Percentiles rank a stretch among this genome's conserved stretches.
phyloP scores from a whole-genome alignment of 2,113 vertebrate species.

The Haplochromis burtoni region DNA sequence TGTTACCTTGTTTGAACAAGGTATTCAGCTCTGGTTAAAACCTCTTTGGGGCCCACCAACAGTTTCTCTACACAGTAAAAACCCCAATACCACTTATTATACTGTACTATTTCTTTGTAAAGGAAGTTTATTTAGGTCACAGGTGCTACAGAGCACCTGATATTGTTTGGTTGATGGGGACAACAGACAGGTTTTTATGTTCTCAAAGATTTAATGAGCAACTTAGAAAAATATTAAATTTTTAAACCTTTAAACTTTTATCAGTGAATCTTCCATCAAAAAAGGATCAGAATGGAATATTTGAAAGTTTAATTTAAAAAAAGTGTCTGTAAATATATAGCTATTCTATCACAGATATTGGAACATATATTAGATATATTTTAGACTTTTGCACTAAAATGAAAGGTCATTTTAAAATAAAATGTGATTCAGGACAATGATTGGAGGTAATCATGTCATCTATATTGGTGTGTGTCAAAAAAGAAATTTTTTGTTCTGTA shows the following conservation, averaged over 20 bases:
- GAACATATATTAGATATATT: not conserved
- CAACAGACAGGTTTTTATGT: not conserved
- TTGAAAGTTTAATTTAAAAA: not conserved
- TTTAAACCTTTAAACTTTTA: not conserved
- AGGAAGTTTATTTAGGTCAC: not conserved
- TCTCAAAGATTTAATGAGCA: not conserved
- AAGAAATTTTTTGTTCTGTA: not conserved
- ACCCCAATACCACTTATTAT: not conserved
- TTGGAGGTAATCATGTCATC: not conserved
- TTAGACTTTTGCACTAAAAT: not conserved
- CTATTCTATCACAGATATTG: not conserved
- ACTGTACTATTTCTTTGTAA: not conserved
- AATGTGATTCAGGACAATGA: not conserved
- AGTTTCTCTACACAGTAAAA: not conserved
- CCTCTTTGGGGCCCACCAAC: not conserved
- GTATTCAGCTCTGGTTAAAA: not conserved
- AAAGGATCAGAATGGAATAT: not conserved
- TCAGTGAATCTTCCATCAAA: not conserved
- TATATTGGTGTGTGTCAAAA: not conserved
- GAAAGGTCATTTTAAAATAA: not conserved
- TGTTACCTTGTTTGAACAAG: not conserved
- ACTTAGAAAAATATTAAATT: not conserved
- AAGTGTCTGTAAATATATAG: not conserved
- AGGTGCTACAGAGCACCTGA: not conserved
- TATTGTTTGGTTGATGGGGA: not conserved